Evolutionary conservation across 2,113 vertebrate genomes (phyloP), one percentile per base, ranked within the genome.

Genomic region (Rhegmatorhina hoffmannsi): DNA sequence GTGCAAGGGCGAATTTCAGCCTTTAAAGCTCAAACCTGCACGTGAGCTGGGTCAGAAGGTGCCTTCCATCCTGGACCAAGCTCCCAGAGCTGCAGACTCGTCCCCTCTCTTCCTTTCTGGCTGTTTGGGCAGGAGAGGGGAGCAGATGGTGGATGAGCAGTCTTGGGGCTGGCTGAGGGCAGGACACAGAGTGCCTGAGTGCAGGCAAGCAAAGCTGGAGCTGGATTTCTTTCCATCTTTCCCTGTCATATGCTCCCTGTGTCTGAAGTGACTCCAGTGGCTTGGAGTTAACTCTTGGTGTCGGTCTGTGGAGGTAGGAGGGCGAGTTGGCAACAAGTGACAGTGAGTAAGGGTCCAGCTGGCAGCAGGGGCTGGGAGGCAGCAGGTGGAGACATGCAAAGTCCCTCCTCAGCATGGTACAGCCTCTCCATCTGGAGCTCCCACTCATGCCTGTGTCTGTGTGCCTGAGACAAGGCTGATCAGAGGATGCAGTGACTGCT

Each of bases 381-480:
- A 46, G 83, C 69, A 7, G n/a, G 84, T 34, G 70, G 70, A 21
- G 82, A 11, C 75, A 93, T 50, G 78, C 47, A 6, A 4, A 89
- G 75, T n/a, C 74, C 74, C 82, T 90, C 70, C 87, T 69, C 72
- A n/a, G 95, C 2, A 3, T 15, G 90, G 74, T 81, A 91, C 70
- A 29, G 68, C 92, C 50, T 6, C 72, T 97, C 90, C 94, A 89
- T 96, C 83, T 96, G 90, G 88, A 94, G 85, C 83, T 94, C 85
- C 75, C 79, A 47, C 93, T 94, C 89, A 14, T 6, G 64, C 49
- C 3, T 26, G 58, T 10, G 53, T 34, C 69, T 14, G 15, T 75
- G 84, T 50, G 64, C 86, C 56, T 3, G 44, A 31, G 53, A 24
- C 3, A 11, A 58, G 34, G 68, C 87, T 64, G 19, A 52, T 40